Evolutionary conservation across 1,140 invertebrate genomes (phyloP).

Genomic region (Nomia melanderi): DNA sequence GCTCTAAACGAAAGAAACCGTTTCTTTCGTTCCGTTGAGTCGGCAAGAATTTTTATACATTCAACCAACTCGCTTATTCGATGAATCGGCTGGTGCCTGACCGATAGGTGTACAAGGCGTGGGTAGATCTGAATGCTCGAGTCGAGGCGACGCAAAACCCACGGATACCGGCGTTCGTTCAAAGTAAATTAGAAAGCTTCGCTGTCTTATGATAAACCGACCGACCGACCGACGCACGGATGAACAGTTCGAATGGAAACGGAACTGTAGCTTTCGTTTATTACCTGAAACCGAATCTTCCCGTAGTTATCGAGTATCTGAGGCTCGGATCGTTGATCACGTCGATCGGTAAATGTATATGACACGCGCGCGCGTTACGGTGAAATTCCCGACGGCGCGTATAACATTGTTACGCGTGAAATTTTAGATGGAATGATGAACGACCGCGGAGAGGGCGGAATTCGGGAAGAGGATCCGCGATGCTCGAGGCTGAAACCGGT

Average conservation of each 20-base stretch:
- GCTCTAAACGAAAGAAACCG: too few relatives aligned
- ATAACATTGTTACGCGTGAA: too few relatives aligned
- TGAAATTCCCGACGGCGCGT: neutral
- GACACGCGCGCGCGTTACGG: neutral
- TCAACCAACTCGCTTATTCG: neutral
- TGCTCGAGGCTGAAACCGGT: slow-evolving; percentile 69
- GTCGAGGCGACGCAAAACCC: slow-evolving; percentile 26
- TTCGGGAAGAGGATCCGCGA: neutral
- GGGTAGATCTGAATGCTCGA: slow-evolving; percentile 65
- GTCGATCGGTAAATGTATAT: slow-evolving; percentile 41
- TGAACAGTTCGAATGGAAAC: neutral
- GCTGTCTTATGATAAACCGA: neutral
- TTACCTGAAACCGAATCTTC: neutral
- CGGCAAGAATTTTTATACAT: too few relatives aligned
- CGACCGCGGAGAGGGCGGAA: neutral
- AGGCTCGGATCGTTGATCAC: slow-evolving; percentile 35
- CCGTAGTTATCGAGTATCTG: slow-evolving; percentile 56
- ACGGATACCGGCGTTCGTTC: slow-evolving; percentile 30
- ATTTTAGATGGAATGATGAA: slow-evolving; percentile 48
- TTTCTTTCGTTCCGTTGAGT: too few relatives aligned
- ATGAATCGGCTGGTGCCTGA: neutral
- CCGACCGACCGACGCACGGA: neutral
- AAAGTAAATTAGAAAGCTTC: slow-evolving; percentile 55
- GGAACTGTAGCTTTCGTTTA: neutral
- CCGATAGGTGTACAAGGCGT: slow-evolving; percentile 80